Conservation (phyloP, 2,113 vertebrate species). For the Pterophyllum scalare region DNA sequence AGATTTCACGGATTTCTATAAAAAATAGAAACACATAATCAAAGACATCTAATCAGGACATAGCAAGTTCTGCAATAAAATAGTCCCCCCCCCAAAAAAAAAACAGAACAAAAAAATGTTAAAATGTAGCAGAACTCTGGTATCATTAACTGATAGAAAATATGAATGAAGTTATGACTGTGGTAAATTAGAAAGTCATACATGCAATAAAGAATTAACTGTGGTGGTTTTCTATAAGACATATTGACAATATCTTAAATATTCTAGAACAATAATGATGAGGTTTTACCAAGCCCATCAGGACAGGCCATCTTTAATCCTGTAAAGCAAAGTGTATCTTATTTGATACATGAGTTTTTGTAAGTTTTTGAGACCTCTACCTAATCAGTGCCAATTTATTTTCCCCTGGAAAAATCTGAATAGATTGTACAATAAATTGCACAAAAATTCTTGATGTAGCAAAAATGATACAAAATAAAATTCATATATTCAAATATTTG, state of each 20-base stretch:
- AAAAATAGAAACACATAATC: not conserved
- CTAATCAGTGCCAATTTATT: too few species aligned
- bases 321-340: too few species aligned
- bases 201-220: not conserved
- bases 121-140: not conserved
- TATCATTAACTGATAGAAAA: not conserved
- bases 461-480: too few species aligned
- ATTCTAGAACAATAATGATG: not conserved
- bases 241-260: not conserved
- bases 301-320: not conserved
- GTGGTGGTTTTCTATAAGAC: too few species aligned
- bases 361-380: too few species aligned
- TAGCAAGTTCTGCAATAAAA: not conserved
- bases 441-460: too few species aligned
- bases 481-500: too few species aligned
- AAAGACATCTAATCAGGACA: slow-evolving; percentile 8
- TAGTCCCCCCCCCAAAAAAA: not conserved
- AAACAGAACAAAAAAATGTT: not conserved
- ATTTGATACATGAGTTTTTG: too few species aligned
- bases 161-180: not conserved
- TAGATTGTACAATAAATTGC: too few species aligned
- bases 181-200: not conserved
- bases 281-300: not conserved
- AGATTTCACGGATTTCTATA: slow-evolving; percentile 11
- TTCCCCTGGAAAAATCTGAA: too few species aligned